These are phyloP conservation scores for Sipha flava DNA, from an alignment of 1,140 invertebrate species.

Conservation along the genomic window DNA sequence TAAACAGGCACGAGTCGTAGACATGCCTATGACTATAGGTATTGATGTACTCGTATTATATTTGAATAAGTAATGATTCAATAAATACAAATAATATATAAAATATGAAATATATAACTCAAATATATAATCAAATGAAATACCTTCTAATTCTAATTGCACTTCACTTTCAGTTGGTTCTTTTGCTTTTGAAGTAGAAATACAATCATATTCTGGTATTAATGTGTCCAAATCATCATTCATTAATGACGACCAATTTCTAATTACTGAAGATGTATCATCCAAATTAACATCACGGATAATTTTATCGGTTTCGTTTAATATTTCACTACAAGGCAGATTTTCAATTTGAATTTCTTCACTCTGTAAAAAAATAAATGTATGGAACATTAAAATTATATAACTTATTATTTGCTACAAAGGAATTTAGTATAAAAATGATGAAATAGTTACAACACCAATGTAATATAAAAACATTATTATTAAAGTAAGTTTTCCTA, in stretches of 20 bases:
- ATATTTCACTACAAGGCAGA: not conserved
- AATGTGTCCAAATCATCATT: not conserved
- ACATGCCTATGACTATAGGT: too few species aligned
- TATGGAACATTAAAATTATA: too few species aligned
- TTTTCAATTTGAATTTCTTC: not conserved
- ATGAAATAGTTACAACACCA: too few species aligned
- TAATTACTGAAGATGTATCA: not conserved
- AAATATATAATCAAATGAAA: not conserved
- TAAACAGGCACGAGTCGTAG: too few species aligned
- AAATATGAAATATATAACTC: not conserved
- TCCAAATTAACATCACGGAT: not conserved
- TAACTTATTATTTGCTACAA: too few species aligned
- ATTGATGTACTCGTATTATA: too few species aligned
- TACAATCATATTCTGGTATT: conserved; percentile 8
- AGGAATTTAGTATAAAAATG: too few species aligned
- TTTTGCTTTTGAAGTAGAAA: conserved; percentile 6
- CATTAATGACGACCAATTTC: conserved; percentile 2
- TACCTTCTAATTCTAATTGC: conserved; percentile 17
- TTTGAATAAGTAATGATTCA: too few species aligned
- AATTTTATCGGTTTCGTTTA: not conserved
- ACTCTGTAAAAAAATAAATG: not conserved
- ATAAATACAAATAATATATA: too few species aligned
- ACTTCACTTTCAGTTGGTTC: not conserved
- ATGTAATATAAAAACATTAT: too few species aligned
- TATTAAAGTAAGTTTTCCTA: too few species aligned